These are phyloP conservation scores for Ladona fulva DNA, from an alignment of 1,140 invertebrate species.

Conservation along the genomic window DNA sequence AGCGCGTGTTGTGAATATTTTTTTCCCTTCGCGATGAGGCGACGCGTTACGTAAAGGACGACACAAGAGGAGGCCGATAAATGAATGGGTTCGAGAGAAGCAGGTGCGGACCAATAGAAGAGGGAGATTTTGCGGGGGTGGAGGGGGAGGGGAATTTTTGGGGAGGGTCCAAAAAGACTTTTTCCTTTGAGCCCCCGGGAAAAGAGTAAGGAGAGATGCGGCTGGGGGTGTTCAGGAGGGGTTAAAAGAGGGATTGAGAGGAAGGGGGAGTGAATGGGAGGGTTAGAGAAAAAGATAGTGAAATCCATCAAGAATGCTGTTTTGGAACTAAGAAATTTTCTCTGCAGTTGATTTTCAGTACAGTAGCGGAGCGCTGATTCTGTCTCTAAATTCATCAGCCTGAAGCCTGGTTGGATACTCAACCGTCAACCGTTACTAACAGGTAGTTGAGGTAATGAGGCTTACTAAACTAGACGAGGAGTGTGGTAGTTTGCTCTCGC, in stretches of 20 bases:
- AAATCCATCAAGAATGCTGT: background rate
- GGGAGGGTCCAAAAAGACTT: background rate
- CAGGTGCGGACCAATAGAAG: background rate
- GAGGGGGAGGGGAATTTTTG: background rate
- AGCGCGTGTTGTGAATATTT: no score
- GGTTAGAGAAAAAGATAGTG: background rate
- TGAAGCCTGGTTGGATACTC: no score
- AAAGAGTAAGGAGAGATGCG: background rate
- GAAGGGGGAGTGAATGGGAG: background rate
- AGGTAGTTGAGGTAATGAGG: no score
- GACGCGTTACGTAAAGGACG: no score
- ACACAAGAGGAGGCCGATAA: background rate
- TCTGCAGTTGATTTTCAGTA: no score
- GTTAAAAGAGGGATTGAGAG: background rate
- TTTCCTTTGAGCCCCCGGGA: background rate
- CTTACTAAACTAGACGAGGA: no score
- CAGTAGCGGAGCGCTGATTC: no score
- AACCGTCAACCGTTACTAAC: no score
- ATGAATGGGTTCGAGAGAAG: background rate
- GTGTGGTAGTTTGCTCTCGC: no score
- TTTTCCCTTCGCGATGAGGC: no score
- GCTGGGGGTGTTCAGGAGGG: background rate
- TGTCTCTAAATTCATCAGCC: no score
- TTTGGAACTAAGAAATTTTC: no score
- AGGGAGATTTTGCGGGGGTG: background rate